phyloP scores from a whole-genome alignment of 1,140 invertebrate species.

The Ridgeia piscesae region DNA sequence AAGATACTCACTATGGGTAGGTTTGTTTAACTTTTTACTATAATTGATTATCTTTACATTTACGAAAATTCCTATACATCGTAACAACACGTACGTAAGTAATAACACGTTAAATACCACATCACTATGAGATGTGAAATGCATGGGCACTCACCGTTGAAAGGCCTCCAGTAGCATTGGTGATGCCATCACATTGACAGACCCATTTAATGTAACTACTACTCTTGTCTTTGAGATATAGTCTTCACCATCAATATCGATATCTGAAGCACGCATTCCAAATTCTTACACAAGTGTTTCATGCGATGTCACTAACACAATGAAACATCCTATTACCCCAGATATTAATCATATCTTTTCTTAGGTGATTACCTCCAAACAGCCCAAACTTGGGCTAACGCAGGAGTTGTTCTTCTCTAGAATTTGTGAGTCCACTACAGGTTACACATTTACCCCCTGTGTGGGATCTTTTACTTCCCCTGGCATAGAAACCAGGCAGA shows the following conservation, averaged over 20 bases:
- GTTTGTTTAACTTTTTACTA: not conserved
- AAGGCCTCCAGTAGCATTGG: conserved; percentile 87
- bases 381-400: too few relatives aligned
- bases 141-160: conserved; percentile 56
- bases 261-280: not conserved
- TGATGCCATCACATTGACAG: conserved; percentile 87
- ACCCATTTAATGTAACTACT: conserved; percentile 62
- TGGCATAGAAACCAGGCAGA: too few relatives aligned
- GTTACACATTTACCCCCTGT: not conserved
- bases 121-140: too few relatives aligned
- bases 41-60: too few relatives aligned
- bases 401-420: too few relatives aligned
- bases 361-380: too few relatives aligned
- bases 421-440: too few relatives aligned
- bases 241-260: not conserved
- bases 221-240: conserved; percentile 54
- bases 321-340: not conserved
- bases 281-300: not conserved
- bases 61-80: too few relatives aligned
- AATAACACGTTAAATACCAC: too few relatives aligned
- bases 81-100: too few relatives aligned
- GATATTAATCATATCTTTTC: too few relatives aligned
- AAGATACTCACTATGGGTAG: not conserved
- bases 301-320: not conserved
- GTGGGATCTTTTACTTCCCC: too few relatives aligned